Evolutionary conservation across 2,113 vertebrate species (phyloP).

Genomic region (Atherinomorus stipes): DNA sequence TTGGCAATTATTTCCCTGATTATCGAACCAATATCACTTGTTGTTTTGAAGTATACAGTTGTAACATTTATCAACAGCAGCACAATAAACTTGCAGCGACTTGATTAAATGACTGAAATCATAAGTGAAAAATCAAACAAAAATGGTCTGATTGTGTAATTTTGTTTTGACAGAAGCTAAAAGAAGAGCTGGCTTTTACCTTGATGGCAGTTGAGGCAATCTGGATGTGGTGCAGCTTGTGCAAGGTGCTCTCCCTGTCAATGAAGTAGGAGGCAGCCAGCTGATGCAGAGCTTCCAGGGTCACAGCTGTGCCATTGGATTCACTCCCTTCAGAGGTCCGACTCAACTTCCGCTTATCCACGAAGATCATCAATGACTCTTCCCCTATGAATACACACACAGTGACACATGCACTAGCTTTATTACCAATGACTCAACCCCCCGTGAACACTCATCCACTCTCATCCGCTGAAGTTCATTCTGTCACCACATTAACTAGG

Average conservation of each 20-base stretch:
- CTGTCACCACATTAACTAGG: neutral
- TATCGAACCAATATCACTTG: constrained; percentile 27
- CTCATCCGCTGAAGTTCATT: neutral
- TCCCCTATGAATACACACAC: constrained; percentile 73
- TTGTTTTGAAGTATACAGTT: constrained; percentile 24
- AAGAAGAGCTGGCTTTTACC: constrained; percentile 71
- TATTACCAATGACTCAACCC: constrained; percentile 19
- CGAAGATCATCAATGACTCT: constrained; percentile 88
- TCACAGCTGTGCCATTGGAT: constrained; percentile 82
- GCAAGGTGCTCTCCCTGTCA: constrained; percentile 86
- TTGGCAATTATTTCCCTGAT: neutral
- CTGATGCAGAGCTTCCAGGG: constrained; percentile 86
- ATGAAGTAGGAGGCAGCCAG: constrained; percentile 89
- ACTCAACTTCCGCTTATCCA: constrained; percentile 87
- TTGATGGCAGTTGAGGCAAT: constrained; percentile 87
- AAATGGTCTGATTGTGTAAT: neutral
- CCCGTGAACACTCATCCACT: too few relatives aligned
- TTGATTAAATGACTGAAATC: constrained; percentile 1
- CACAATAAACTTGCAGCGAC: constrained; percentile 6
- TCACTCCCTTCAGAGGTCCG: constrained; percentile 78
- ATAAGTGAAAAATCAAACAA: neutral
- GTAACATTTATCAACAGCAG: constrained; percentile 18
- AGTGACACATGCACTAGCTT: neutral
- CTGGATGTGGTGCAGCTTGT: constrained; percentile 87
- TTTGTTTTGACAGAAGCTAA: neutral